These are phyloP conservation scores for Eolophus roseicapilla DNA, from an alignment of 2,113 vertebrate species.

Conservation along the genomic window DNA sequence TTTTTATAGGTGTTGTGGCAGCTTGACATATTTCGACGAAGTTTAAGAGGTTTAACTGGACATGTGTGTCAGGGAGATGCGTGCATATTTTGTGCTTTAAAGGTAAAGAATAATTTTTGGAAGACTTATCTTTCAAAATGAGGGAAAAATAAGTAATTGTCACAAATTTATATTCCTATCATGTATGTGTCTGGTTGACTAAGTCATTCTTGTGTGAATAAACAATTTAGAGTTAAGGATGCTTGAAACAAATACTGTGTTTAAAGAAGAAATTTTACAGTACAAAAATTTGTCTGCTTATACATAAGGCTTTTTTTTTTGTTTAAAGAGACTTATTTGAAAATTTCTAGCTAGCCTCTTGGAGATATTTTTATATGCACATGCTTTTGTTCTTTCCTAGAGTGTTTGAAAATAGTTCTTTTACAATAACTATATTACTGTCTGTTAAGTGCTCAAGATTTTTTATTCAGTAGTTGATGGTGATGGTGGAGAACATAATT, in stretches of 20 bases:
- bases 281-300: background rate
- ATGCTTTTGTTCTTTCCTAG: background rate
- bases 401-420: background rate
- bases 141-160: background rate
- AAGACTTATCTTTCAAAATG: background rate
- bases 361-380: background rate
- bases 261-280: background rate
- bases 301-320: background rate
- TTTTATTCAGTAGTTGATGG: background rate
- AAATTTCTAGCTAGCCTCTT: background rate
- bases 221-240: background rate
- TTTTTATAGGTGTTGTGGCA: slow-evolving; percentile 92
- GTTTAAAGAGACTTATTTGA: background rate
- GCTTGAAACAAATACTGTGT: background rate
- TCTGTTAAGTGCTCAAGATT: background rate
- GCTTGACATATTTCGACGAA: slow-evolving; percentile 95
- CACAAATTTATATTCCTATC: background rate
- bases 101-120: slow-evolving; percentile 77
- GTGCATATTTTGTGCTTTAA: slow-evolving; percentile 97
- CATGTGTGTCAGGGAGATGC: slow-evolving; percentile 93
- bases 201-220: background rate
- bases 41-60: slow-evolving; percentile 90
- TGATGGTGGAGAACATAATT: background rate
- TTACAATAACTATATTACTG: background rate
- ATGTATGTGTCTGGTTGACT: accelerated